A percentile compares a stretch with the other conserved stretches of the same genome.
Conservation (phyloP, 2,113 vertebrate genomes). For the Pyrgilauda ruficollis region DNA sequence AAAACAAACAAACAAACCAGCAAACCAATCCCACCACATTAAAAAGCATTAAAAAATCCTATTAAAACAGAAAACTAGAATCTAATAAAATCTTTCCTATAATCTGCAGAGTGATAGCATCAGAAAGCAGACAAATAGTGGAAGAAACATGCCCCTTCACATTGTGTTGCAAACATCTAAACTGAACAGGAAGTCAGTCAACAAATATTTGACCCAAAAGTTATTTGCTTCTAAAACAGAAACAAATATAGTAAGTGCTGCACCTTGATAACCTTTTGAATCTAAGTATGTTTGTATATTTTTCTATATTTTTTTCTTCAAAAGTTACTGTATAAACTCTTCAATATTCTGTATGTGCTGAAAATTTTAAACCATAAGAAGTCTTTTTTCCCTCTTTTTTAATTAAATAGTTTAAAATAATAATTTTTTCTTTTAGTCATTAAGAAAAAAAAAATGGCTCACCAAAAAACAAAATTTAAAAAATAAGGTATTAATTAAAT, state of each 20-base stretch:
- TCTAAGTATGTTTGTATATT: background rate
- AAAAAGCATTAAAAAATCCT: background rate
- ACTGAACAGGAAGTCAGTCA: background rate
- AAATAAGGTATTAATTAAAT: background rate
- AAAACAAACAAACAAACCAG: background rate
- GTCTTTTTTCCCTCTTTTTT: background rate
- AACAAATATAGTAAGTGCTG: rapidly evolving
- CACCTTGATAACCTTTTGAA: background rate
- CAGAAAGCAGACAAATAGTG: background rate
- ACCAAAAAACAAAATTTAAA: background rate
- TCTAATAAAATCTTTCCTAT: background rate
- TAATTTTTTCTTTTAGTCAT: background rate
- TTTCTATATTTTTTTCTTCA: background rate
- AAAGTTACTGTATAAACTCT: background rate
- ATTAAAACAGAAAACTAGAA: background rate
- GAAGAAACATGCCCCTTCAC: background rate
- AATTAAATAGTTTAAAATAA: background rate
- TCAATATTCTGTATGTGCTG: background rate
- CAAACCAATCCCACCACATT: background rate
- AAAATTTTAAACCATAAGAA: background rate
- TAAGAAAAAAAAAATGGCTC: background rate
- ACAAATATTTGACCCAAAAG: background rate
- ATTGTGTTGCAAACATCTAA: background rate
- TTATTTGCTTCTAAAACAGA: background rate
- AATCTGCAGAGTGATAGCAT: background rate